Evolutionary conservation across 1,140 invertebrate genomes (phyloP), one percentile per base, ranked within the genome.

Genomic region (Diorhabda sublineata): DNA sequence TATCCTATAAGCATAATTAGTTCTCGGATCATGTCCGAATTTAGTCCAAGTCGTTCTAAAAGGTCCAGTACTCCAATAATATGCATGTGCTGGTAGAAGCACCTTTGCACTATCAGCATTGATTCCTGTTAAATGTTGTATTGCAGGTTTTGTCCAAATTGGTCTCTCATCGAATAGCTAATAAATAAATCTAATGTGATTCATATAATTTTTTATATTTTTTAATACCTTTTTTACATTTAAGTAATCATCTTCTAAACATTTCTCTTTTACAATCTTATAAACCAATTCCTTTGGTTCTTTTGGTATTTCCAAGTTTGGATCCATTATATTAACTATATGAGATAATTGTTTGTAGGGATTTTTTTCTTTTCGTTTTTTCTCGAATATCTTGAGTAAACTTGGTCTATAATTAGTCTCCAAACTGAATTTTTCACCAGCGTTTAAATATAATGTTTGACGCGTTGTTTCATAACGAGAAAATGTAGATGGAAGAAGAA

Each of bases 11-110:
- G 83, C 78, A n/a, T 90, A 89, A 73, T 95, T 89, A 75, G 89
- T 90, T 58, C 91, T 84, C 0, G 95, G 94, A 83, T 97, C 93
- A 76, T 94, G 97, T 0, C 94, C 94, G 75, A 91, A 88, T 77
- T 84, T 88, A 0, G 94, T 88, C 91, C 95, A 97, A 77, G 92
- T 86, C 60, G 88, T 87, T 66, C 93, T 84, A 93, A 94, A 98
- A 0, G 96, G 96, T 0, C 96, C 96, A 73, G 88, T 91, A 8
- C 86, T 84, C 80, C 91, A 94, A 79, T 95, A 95, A 80, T 94
- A 93, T 0, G 94, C 92, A 2, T 94, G 81, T 43, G 88, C 85
- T 0, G 95, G 94, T 57, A 97, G 81, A 47, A 97, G 85, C 75
- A 88, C 86, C 82, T 94, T 96, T 1, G 96, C 77, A 44, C 88